A percentile compares a stretch with the other conserved stretches of the same genome.
phyloP scores from a whole-genome alignment of 2,888 invertebrate genomes.

The Cryptocheilus praepositus region DNA sequence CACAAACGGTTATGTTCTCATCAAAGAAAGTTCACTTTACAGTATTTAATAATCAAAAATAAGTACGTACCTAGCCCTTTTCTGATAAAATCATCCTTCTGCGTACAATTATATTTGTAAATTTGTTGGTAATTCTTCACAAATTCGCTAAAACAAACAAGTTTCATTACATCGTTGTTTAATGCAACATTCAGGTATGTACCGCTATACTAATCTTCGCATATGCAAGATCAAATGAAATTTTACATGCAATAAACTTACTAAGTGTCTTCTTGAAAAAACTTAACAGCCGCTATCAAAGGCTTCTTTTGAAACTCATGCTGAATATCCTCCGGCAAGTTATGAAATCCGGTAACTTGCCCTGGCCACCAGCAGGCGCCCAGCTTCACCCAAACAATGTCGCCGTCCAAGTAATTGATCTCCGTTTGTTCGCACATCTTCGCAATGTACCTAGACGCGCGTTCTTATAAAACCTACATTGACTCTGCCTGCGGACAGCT shows the following conservation, averaged over 20 bases:
- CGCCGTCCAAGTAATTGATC: conserved; percentile 82
- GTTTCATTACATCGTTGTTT: too few relatives aligned
- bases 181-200: too few relatives aligned
- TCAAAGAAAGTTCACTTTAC: neutral
- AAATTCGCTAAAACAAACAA: conserved; percentile 82
- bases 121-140: conserved; percentile 84
- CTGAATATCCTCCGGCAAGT: conserved; percentile 82
- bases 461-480: conserved; percentile 36
- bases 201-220: too few relatives aligned
- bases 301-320: conserved; percentile 80
- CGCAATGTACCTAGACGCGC: too few relatives aligned
- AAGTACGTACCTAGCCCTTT: conserved; percentile 85
- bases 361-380: conserved; percentile 92
- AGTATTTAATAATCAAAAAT: conserved; percentile 4
- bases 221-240: too few relatives aligned
- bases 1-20: conserved; percentile 40
- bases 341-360: conserved; percentile 81
- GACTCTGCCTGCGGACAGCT: conserved; percentile 13
- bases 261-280: conserved; percentile 90
- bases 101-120: conserved; percentile 85
- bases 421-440: conserved; percentile 84
- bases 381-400: conserved; percentile 91
- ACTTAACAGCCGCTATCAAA: conserved; percentile 89
- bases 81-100: conserved; percentile 87
- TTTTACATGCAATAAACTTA: conserved; percentile 75